A percentile compares a stretch with the other conserved stretches of the same genome.
Evolutionary conservation across 2,113 vertebrate species (phyloP).

Genomic region (Procavia capensis): DNA sequence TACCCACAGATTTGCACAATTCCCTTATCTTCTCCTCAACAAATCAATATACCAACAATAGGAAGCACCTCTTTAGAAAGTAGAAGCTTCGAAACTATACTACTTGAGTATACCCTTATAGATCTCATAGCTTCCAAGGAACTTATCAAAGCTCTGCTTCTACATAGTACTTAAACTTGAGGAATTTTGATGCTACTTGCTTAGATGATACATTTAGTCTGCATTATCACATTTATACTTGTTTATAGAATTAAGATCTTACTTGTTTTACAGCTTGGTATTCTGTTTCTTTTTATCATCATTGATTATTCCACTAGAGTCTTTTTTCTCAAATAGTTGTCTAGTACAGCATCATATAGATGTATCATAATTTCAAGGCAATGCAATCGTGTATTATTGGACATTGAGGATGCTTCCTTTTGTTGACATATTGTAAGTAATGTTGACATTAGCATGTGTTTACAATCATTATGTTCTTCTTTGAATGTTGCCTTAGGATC

Average conservation of each 20-base stretch:
- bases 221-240: not conserved
- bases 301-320: conserved; percentile 55
- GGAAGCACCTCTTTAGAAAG: not conserved
- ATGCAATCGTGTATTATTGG: conserved; percentile 55
- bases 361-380: conserved; percentile 21
- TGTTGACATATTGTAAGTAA: conserved; percentile 59
- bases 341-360: not conserved
- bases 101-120: not conserved
- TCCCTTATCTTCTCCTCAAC: not conserved
- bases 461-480: conserved; percentile 41
- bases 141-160: conserved; percentile 32
- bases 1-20: not conserved
- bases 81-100: not conserved
- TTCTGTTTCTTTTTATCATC: conserved; percentile 50
- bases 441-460: conserved; percentile 70
- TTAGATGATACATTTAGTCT: not conserved
- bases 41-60: not conserved
- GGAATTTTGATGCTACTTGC: not conserved
- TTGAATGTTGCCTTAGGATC: conserved; percentile 60
- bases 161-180: conserved; percentile 8
- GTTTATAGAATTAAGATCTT: conserved; percentile 45
- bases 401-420: conserved; percentile 58
- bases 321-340: conserved; percentile 41
- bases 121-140: not conserved
- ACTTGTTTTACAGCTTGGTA: not conserved